Percentiles rank a stretch among this genome's conserved stretches.
Conservation (phyloP, 2,113 vertebrate genomes). For the Anhinga rufa region DNA sequence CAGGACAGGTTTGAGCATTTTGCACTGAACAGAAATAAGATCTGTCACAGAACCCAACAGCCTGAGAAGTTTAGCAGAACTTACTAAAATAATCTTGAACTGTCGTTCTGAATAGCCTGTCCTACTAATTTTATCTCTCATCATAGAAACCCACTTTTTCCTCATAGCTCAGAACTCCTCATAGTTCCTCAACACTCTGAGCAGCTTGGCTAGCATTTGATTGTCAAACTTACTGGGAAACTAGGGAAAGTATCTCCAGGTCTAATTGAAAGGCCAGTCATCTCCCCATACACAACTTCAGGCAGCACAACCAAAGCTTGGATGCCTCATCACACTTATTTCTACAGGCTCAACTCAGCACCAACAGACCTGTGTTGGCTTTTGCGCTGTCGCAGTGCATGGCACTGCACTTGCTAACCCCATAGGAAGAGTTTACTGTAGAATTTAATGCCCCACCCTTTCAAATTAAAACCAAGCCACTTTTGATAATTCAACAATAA, state of each 20-base stretch:
- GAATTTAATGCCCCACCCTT: neutral
- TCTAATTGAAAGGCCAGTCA: neutral
- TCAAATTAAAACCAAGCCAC: neutral
- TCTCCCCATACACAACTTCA: neutral
- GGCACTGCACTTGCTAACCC: neutral
- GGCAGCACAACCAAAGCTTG: neutral
- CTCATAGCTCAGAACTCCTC: neutral
- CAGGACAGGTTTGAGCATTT: neutral
- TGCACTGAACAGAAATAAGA: fast-evolving
- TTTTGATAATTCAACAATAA: neutral
- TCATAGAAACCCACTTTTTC: neutral
- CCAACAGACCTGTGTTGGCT: fast-evolving
- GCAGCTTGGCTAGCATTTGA: neutral
- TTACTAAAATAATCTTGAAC: neutral
- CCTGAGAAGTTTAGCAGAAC: neutral
- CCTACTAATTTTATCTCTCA: neutral
- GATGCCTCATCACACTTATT: neutral
- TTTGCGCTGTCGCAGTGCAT: neutral
- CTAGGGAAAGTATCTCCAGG: neutral
- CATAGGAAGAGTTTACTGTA: neutral
- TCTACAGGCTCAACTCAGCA: fast-evolving
- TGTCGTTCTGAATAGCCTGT: neutral
- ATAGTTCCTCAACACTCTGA: neutral
- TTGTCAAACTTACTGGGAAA: fast-evolving
- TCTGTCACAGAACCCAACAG: neutral